Conservation (phyloP, 2,797 vertebrate genomes). For the Pseudochromis fuscus region DNA sequence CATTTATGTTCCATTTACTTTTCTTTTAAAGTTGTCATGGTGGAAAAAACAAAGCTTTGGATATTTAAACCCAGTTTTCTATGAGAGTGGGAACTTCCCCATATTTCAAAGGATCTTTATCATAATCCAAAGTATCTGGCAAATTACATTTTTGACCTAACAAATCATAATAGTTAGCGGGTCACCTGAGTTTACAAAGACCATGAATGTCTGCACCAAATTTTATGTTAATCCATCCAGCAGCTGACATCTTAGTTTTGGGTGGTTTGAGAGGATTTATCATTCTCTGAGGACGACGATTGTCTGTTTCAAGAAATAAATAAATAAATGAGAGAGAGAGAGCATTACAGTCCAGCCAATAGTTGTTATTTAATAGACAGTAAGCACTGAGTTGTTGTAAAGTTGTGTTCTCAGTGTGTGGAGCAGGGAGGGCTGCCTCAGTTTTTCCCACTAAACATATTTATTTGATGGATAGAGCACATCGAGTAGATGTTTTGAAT, state of each 20-base stretch:
- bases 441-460: constrained; percentile 10
- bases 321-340: too few species aligned
- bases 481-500: constrained; percentile 48
- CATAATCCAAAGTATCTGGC: not conserved
- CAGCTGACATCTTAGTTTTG: not conserved
- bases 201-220: too few species aligned
- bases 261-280: too few species aligned
- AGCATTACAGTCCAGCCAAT: too few species aligned
- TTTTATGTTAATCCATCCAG: too few species aligned
- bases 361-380: not conserved
- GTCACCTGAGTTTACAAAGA: not conserved
- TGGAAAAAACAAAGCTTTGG: too few species aligned
- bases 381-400: not conserved
- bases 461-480: constrained; percentile 25
- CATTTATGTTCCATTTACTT: too few species aligned
- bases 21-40: too few species aligned
- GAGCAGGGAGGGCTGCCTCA: constrained; percentile 2
- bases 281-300: not conserved
- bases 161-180: not conserved
- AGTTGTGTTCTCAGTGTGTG: not conserved
- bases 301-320: not conserved
- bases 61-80: too few species aligned
- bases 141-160: not conserved
- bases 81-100: not conserved
- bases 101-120: not conserved